Evolutionary conservation across 2,888 invertebrate genomes (phyloP).

Genomic region (Rhingia campestris): DNA sequence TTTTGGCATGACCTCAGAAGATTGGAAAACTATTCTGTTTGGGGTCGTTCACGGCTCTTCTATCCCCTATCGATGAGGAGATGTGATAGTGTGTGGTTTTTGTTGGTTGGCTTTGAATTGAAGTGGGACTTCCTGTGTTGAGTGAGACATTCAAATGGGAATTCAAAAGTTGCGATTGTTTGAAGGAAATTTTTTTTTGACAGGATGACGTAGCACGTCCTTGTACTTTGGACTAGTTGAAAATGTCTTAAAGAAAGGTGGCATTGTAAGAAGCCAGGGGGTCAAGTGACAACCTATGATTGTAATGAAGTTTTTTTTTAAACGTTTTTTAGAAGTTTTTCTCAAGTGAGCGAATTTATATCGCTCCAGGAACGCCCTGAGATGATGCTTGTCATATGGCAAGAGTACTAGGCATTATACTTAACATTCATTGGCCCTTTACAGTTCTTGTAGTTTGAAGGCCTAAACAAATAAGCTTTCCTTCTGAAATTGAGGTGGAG

Average conservation of each 20-base stretch:
- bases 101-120: conserved; percentile 38
- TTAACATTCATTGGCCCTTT: too few species aligned
- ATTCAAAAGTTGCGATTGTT: not conserved
- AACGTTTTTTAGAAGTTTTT: too few species aligned
- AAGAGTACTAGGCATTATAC: too few species aligned
- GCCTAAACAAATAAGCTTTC: too few species aligned
- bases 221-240: not conserved
- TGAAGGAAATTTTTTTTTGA: not conserved
- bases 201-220: not conserved
- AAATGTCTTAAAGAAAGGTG: not conserved
- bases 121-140: conserved; percentile 35
- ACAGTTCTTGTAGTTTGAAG: too few species aligned
- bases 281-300: not conserved
- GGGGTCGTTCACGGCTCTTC: not conserved
- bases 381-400: too few species aligned
- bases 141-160: not conserved
- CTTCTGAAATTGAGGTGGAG: too few species aligned
- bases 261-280: not conserved
- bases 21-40: conserved; percentile 15
- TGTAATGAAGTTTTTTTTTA: too few species aligned
- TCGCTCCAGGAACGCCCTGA: too few species aligned
- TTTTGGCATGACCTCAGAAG: conserved; percentile 52
- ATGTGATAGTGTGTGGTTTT: conserved; percentile 6
- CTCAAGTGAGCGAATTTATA: too few species aligned
- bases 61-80: conserved; percentile 16